These are phyloP conservation scores for Festucalex cinctus DNA, from an alignment of 2,113 vertebrate genomes.

Conservation along the genomic window DNA sequence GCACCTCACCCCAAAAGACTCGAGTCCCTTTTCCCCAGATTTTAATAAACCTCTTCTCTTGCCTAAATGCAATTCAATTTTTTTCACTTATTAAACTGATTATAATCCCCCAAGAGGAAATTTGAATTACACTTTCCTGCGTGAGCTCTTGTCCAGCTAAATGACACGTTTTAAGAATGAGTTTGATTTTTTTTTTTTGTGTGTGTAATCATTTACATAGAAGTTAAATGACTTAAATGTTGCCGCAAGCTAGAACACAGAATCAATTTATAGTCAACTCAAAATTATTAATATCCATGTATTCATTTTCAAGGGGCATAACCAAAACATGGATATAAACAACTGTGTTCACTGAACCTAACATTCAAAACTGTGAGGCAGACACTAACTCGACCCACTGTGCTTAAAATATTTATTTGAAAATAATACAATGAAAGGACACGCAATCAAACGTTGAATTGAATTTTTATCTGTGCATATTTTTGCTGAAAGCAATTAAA, in stretches of 20 bases:
- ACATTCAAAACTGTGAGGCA: no score
- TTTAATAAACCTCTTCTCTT: constrained; percentile 18
- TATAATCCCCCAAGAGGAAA: neutral
- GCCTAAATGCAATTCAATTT: neutral
- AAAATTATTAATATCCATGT: no score
- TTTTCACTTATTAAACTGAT: neutral
- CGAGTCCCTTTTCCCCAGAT: constrained; percentile 5
- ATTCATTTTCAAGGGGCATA: no score
- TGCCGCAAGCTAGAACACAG: no score
- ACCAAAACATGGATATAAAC: no score
- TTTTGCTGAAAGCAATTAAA: no score
- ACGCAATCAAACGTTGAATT: neutral
- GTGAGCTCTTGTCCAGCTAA: neutral
- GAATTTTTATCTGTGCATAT: no score
- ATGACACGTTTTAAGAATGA: no score
- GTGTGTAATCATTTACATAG: no score
- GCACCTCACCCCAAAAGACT: constrained; percentile 2
- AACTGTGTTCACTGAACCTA: no score
- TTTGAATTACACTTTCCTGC: neutral
- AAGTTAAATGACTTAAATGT: no score
- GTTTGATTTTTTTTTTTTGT: neutral
- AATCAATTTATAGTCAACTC: no score
- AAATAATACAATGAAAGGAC: neutral
- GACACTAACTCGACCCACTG: neutral
- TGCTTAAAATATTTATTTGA: neutral